phyloP scores from a whole-genome alignment of 2,888 invertebrate species.

The Sabatieria punctata region DNA sequence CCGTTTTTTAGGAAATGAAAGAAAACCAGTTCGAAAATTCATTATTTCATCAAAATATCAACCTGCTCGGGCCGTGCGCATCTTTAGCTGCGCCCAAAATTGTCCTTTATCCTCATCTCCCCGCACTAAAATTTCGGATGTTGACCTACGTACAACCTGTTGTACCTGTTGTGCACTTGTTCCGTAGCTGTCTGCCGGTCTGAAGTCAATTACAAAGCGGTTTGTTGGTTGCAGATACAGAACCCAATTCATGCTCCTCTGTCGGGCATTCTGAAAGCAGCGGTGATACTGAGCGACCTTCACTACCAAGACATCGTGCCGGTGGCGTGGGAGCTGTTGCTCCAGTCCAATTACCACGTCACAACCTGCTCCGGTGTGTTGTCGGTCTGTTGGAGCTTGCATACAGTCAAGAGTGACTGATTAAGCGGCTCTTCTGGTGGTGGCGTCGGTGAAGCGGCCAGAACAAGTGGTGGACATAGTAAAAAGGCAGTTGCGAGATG shows the following conservation, averaged over 20 bases:
- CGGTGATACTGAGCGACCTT: conserved; percentile 53
- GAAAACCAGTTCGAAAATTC: too few relatives aligned
- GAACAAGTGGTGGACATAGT: conserved; percentile 73
- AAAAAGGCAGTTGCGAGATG: conserved; percentile 65
- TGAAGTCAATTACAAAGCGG: too few relatives aligned
- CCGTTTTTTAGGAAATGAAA: too few relatives aligned
- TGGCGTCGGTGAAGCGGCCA: conserved; percentile 78
- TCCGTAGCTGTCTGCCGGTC: too few relatives aligned
- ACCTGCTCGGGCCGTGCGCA: too few relatives aligned
- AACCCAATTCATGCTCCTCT: conserved; percentile 76
- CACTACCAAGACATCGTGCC: conserved; percentile 60
- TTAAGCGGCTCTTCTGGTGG: conserved; percentile 72
- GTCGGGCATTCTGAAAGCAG: conserved; percentile 68
- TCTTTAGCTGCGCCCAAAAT: too few relatives aligned
- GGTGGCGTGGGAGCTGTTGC: conserved; percentile 80
- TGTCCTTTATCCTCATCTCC: too few relatives aligned
- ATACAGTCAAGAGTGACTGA: not conserved
- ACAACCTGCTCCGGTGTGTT: conserved; percentile 37
- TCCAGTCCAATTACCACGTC: conserved; percentile 60
- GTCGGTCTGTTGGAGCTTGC: not conserved
- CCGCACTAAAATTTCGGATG: too few relatives aligned
- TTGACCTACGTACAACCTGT: too few relatives aligned
- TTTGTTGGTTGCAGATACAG: too few relatives aligned
- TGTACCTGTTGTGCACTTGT: too few relatives aligned
- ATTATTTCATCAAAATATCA: too few relatives aligned